phyloP scores from a whole-genome alignment of 2,797 vertebrate genomes.

The Muscicapa comitata region DNA sequence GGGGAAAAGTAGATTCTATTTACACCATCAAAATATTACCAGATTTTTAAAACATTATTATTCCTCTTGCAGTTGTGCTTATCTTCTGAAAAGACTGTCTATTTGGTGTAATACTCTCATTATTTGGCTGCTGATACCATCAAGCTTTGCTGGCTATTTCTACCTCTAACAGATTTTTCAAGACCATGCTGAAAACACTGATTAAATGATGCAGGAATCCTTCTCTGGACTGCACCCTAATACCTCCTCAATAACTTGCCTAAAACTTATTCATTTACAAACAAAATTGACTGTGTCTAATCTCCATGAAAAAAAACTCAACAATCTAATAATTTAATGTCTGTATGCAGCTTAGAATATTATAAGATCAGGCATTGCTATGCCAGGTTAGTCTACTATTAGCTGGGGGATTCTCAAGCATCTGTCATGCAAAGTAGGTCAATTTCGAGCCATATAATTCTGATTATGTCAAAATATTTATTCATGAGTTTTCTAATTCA shows the following conservation, averaged over 20 bases:
- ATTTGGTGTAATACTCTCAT: background rate
- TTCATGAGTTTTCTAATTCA: conserved; percentile 72
- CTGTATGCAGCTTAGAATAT: conserved; percentile 50
- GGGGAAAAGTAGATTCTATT: background rate
- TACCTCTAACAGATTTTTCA: background rate
- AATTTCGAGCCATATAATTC: conserved; percentile 72
- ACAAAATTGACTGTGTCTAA: conserved; percentile 59
- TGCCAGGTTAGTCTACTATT: conserved; percentile 71
- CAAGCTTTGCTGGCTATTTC: background rate
- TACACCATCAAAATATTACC: background rate
- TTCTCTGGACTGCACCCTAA: background rate
- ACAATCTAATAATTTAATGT: conserved; percentile 60
- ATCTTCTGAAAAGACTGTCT: background rate
- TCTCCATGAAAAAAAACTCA: background rate
- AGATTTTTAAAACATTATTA: background rate
- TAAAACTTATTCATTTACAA: conserved; percentile 35
- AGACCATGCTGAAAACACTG: background rate
- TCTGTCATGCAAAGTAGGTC: conserved; percentile 74
- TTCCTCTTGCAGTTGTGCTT: background rate
- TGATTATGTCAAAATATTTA: conserved; percentile 76
- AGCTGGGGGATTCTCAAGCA: conserved; percentile 66
- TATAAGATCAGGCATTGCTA: conserved; percentile 51
- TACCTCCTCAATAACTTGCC: background rate
- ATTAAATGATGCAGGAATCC: background rate
- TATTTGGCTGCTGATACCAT: background rate